Percentiles rank a stretch among this genome's conserved stretches.
Conservation (phyloP, 2,113 vertebrate genomes). For the Regulus satrapa region DNA sequence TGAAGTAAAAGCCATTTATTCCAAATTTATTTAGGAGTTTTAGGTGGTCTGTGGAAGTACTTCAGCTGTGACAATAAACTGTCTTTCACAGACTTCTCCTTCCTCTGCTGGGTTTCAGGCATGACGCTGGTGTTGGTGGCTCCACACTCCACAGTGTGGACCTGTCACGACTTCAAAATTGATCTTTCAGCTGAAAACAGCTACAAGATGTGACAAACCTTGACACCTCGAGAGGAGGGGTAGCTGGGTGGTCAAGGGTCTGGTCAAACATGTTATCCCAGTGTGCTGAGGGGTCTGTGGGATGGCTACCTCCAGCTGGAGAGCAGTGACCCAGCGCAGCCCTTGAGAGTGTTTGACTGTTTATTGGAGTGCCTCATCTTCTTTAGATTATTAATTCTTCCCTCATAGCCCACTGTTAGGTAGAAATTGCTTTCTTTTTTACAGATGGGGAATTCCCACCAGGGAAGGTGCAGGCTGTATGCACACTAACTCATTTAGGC, state of each 20-base stretch:
- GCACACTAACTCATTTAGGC: not conserved
- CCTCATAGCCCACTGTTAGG: not conserved
- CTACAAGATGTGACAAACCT: not conserved
- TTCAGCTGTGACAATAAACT: not conserved
- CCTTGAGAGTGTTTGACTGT: not conserved
- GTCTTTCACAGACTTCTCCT: not conserved
- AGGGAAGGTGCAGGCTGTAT: not conserved
- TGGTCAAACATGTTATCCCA: not conserved
- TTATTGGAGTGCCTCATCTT: not conserved
- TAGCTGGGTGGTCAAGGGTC: not conserved
- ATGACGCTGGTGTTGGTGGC: not conserved
- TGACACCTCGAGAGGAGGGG: not conserved
- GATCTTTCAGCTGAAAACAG: not conserved
- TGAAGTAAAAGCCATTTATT: not conserved
- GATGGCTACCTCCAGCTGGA: not conserved
- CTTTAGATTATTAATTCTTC: not conserved
- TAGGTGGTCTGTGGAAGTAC: not conserved
- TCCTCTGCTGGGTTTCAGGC: not conserved
- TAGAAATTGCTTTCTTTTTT: conserved; percentile 32
- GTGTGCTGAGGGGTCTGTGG: not conserved
- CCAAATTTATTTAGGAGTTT: not conserved
- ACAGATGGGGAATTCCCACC: conserved; percentile 19
- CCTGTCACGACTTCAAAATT: not conserved
- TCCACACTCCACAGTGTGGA: not conserved
- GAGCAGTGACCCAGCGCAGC: not conserved